These are phyloP conservation scores for Cactoblastis cactorum DNA, from an alignment of 2,888 invertebrate genomes.

Conservation along the genomic window DNA sequence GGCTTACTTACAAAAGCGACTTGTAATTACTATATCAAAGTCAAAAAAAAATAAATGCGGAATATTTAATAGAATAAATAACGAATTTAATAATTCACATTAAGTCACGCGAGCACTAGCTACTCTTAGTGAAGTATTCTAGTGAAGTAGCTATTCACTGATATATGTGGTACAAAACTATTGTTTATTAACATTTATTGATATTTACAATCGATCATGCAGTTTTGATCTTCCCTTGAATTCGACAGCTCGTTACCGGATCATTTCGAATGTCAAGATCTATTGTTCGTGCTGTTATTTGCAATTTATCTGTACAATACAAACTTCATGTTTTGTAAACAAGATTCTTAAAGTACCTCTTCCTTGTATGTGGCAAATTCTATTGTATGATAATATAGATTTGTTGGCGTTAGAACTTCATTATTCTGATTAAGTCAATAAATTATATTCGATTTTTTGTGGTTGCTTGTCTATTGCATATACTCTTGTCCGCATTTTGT, in stretches of 20 bases:
- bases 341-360: slow-evolving; percentile 23
- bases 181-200: not conserved
- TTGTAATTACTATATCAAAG: too few relatives aligned
- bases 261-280: slow-evolving; percentile 49
- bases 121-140: too few relatives aligned
- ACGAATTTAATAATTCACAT: too few relatives aligned
- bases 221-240: slow-evolving; percentile 35
- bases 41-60: too few relatives aligned
- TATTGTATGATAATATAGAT: slow-evolving; percentile 10
- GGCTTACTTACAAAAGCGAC: too few relatives aligned
- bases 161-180: too few relatives aligned
- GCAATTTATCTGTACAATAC: slow-evolving; percentile 27
- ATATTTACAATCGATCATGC: slow-evolving; percentile 11
- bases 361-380: slow-evolving; percentile 17
- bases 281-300: slow-evolving; percentile 44
- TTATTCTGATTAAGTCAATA: not conserved
- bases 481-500: too few relatives aligned
- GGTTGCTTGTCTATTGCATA: not conserved
- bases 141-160: too few relatives aligned
- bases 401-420: not conserved
- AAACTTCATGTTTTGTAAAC: slow-evolving; percentile 27
- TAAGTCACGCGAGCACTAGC: too few relatives aligned
- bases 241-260: slow-evolving; percentile 51
- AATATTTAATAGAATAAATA: too few relatives aligned
- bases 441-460: not conserved